Base-by-base conservation (phyloP, 2,888 invertebrate genomes). In the Hydriomena furcata region DNA sequence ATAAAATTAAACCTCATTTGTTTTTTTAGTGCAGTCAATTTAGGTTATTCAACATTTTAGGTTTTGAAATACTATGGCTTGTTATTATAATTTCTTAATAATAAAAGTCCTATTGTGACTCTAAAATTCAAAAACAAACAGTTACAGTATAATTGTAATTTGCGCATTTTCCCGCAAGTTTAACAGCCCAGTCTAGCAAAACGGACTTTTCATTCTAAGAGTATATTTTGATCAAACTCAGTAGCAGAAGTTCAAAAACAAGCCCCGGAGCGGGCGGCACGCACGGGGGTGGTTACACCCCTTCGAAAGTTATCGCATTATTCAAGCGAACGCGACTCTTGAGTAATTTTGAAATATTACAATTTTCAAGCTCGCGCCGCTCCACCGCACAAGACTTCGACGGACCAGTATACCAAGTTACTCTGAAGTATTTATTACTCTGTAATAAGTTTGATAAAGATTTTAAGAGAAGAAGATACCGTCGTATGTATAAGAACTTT, bases 331-430 rank as follows among this genome's bases (percentile, higher is more conserved):
- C 88, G 86, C 88, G 88, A 88, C 88, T 89, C 87, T 84, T 89
- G 89, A 90, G 89, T 90, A 90, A 90, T 90, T 90, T 90, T 89
- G 90, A 90, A 90, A 90, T 90, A 90, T 90, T 89, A 89, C 90
- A 87, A 89, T 87, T 89, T 88, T 87, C 83, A 78, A 82, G 82
- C 73, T 51, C 40, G 47, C 54, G 46, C 63, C 78, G 77, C 78
- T 66, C 76, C 76, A 77, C 76, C 76, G 73, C 80, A 66, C 73
- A 71, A 68, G 40, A 7, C 61, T 73, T 69, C 71, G 71, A 81
- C 76, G 76, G 79, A 75, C 80, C 60, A 64, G 58, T 62, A n/a
- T n/a, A 63, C 63, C 60, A 62, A 79, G 71, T 71, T 79, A 37
- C 38, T 40, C 62, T 60, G 48, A 60, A 61, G 62, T 61, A 64